A percentile compares a stretch with the other conserved stretches of the same genome.
Conservation (phyloP, 2,113 vertebrate species). For the Electrona antarctica region DNA sequence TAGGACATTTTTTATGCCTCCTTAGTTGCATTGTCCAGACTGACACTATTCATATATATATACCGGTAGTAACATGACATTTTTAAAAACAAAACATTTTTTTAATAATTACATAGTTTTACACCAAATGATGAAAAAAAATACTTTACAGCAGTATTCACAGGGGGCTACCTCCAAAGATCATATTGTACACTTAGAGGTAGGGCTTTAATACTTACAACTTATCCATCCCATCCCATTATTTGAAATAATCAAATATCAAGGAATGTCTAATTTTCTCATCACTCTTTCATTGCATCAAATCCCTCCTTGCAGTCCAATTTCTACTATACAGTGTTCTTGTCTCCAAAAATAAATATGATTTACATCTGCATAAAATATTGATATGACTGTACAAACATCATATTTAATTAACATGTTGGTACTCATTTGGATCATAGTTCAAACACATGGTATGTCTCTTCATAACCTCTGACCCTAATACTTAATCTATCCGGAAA, state of each 20-base stretch:
- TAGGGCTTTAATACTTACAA: background rate
- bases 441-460: slow-evolving; percentile 8
- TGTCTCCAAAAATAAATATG: slow-evolving; percentile 51
- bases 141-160: slow-evolving; percentile 67
- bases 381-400: slow-evolving; percentile 37
- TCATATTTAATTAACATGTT: background rate
- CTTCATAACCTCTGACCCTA: slow-evolving; percentile 19
- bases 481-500: background rate
- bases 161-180: slow-evolving; percentile 32
- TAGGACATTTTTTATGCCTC: no score
- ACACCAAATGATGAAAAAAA: slow-evolving; percentile 39
- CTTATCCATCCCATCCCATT: background rate
- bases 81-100: background rate
- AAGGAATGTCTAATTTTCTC: background rate
- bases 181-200: background rate
- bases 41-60: no score
- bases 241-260: background rate
- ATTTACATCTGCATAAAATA: slow-evolving; percentile 44
- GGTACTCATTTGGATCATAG: slow-evolving; percentile 27
- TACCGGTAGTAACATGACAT: background rate
- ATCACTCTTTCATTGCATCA: background rate
- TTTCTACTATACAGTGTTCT: slow-evolving; percentile 10
- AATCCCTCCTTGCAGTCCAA: slow-evolving; percentile 31
- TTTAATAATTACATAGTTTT: slow-evolving; percentile 65
- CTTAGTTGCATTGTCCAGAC: no score